Conservation (phyloP, 2,888 invertebrate genomes). For the Netelia virgata region DNA sequence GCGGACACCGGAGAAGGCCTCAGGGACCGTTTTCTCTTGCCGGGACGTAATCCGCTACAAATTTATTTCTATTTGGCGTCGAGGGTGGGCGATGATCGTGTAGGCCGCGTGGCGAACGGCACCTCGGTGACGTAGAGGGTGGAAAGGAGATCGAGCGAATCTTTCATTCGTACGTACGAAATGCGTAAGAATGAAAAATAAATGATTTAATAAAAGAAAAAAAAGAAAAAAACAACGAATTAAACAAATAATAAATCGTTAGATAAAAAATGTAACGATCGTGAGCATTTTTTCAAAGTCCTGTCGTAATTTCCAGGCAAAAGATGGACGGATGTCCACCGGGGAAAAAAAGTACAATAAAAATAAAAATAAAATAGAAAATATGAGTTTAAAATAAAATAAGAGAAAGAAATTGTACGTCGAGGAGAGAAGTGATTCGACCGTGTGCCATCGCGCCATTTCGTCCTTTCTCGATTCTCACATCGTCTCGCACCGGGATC, state of each 20-base stretch:
- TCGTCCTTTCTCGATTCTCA: conserved; percentile 42
- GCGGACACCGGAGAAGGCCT: conserved; percentile 41
- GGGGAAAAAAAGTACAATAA: background rate
- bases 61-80: conserved; percentile 82
- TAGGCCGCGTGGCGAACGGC: conserved; percentile 68
- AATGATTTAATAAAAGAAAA: background rate
- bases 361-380: conserved; percentile 17
- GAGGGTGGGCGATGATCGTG: conserved; percentile 77
- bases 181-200: background rate
- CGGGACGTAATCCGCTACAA: conserved; percentile 76
- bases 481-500: conserved; percentile 26
- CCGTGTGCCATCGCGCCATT: background rate
- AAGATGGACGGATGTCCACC: conserved; percentile 12
- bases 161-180: conserved; percentile 39
- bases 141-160: conserved; percentile 56
- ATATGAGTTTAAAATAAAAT: conserved; percentile 22
- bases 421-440: conserved; percentile 70
- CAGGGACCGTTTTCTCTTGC: conserved; percentile 67
- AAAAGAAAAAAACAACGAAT: background rate
- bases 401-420: conserved; percentile 30
- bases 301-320: background rate
- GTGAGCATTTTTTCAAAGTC: background rate
- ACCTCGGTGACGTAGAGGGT: conserved; percentile 37
- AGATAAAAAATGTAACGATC: background rate
- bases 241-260: background rate